Percentiles rank a stretch among this genome's conserved stretches.
phyloP scores from a whole-genome alignment of 2,797 vertebrate species.

The Pangasius mekongensis region DNA sequence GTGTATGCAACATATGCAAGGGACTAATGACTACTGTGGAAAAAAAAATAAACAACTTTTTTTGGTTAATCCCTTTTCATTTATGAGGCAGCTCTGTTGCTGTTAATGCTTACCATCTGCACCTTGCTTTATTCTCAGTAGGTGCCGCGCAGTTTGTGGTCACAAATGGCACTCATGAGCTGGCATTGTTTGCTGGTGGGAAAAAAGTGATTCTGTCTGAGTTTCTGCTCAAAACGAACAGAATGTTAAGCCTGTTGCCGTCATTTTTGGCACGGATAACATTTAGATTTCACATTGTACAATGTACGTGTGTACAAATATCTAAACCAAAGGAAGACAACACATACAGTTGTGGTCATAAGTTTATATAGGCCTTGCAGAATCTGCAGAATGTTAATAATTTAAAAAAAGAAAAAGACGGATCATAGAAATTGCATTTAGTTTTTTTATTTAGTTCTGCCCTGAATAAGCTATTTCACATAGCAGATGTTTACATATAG shows the following conservation, averaged over 20 bases:
- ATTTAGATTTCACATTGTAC: constrained; percentile 23
- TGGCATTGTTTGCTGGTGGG: constrained; percentile 55
- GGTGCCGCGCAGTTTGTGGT: constrained; percentile 52
- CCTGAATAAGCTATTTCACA: too few species aligned
- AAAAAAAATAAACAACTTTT: constrained; percentile 56
- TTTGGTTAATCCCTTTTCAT: constrained; percentile 50
- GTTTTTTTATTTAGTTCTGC: too few species aligned
- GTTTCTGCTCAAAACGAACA: constrained; percentile 48
- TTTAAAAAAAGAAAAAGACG: too few species aligned
- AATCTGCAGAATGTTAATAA: too few species aligned
- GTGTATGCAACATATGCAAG: constrained; percentile 41
- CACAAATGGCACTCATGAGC: constrained; percentile 40
- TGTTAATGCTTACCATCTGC: constrained; percentile 73
- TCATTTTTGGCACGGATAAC: constrained; percentile 9
- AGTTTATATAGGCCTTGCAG: too few species aligned
- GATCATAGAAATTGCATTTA: too few species aligned
- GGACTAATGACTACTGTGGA: constrained; percentile 42
- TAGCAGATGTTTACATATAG: too few species aligned
- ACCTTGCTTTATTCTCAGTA: constrained; percentile 40
- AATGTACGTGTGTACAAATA: neutral
- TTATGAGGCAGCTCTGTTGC: constrained; percentile 59
- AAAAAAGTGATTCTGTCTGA: constrained; percentile 51
- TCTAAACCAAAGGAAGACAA: neutral
- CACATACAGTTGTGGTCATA: neutral
- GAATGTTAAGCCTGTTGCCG: constrained; percentile 42